phyloP scores from a whole-genome alignment of 2,797 vertebrate genomes.

The Lerista edwardsae region DNA sequence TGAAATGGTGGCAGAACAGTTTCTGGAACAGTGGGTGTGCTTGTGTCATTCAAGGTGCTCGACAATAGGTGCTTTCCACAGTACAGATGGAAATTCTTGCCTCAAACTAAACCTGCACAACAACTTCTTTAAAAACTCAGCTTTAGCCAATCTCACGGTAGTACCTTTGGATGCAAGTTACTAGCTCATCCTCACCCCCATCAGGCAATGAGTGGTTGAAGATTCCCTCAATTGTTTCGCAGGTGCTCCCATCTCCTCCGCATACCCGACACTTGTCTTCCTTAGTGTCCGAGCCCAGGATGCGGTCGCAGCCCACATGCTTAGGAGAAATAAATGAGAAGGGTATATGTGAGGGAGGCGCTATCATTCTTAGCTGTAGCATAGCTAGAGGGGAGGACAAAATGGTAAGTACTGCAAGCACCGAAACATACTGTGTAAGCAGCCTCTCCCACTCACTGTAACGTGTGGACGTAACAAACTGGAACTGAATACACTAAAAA shows the following conservation, averaged over 20 bases:
- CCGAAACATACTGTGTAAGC: too few species aligned
- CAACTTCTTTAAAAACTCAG: background rate
- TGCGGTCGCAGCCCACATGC: slow-evolving; percentile 96
- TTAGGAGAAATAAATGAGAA: slow-evolving; percentile 56
- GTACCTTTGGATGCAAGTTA: slow-evolving; percentile 42
- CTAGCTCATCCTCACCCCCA: slow-evolving; percentile 80
- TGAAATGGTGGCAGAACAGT: background rate
- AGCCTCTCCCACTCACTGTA: too few species aligned
- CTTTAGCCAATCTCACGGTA: background rate
- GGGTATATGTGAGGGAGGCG: background rate
- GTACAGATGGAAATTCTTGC: background rate
- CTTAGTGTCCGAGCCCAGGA: slow-evolving; percentile 90
- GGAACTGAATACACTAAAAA: too few species aligned
- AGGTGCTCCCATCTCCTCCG: slow-evolving; percentile 92
- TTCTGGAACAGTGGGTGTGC: background rate
- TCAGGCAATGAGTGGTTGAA: slow-evolving; percentile 90
- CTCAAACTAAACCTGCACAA: background rate
- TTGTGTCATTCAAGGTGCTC: background rate
- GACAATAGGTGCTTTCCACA: background rate
- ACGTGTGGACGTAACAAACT: too few species aligned
- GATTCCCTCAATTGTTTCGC: slow-evolving; percentile 89
- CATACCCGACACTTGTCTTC: slow-evolving; percentile 95
- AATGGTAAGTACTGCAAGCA: too few species aligned
- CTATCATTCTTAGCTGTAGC: too few species aligned
- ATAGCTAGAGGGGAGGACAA: too few species aligned